Base-by-base conservation (phyloP, 2,797 vertebrate genomes). In the Rhynchotus rufescens region DNA sequence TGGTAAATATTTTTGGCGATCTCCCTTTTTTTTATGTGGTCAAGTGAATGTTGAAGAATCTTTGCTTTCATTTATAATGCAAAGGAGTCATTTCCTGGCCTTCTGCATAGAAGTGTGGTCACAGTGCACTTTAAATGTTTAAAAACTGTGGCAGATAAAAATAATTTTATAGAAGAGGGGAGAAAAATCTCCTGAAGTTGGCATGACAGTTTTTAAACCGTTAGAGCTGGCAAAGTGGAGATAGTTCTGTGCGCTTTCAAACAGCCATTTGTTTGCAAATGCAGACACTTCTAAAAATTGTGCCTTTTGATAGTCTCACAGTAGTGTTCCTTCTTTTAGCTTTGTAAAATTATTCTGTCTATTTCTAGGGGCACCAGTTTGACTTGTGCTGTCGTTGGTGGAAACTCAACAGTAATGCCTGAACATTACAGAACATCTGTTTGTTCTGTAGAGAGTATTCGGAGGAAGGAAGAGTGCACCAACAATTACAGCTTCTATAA, bases 41-140 rank as follows among this genome's bases (percentile, higher is more conserved):
- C 40, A 75, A 65, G 17, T 76, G 62, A 25, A 51, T 57, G 38
- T 52, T 65, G 10, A 57, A 60, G 36, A 65, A 38, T 16, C 23
- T 47, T 66, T 42, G 22, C 49, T 92, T 91, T 88, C 36, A 36
- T 91, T 90, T 91, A 77, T 59, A n/a, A 62, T 67, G 51, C 12
- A 66, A 30, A 83, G 30, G 2, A 78, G 34, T 65, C 13, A 47
- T 47, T 82, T 80, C 21, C 64, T 44, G 66, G 32, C 23, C 59
- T 84, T 91, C 11, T 0, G 2, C 68, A 92, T 82, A n/a, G 79
- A 91, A 80, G 66, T 61, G 15, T 3, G 67, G 73, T 77, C 64
- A 61, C 59, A 42, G 45, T 36, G 15, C 34, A 30, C n/a, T 66
- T n/a, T 17, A 25, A 23, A 20, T 21, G 64, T 45, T 47, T 47